Evolutionary conservation across 1,140 invertebrate genomes (phyloP).

Genomic region (Heliconius hermathena): DNA sequence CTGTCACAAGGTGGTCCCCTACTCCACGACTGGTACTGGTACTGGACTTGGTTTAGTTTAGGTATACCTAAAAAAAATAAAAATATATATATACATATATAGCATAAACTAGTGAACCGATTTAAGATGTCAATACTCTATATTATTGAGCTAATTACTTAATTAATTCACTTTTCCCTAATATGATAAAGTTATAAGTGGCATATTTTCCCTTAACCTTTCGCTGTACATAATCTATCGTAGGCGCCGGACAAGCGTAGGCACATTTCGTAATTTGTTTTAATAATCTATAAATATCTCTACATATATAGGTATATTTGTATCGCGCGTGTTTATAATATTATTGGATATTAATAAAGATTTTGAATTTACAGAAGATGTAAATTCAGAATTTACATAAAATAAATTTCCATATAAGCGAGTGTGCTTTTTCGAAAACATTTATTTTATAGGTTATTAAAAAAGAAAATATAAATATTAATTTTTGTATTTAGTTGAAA

Average conservation of each 20-base stretch:
- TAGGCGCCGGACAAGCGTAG: slow-evolving; percentile 55
- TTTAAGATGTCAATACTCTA: no score
- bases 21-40: no score
- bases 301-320: not conserved
- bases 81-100: no score
- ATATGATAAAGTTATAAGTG: no score
- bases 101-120: no score
- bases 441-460: not conserved
- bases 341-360: no score
- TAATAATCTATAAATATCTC: not conserved
- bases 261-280: slow-evolving; percentile 18
- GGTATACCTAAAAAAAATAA: no score
- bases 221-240: slow-evolving; percentile 12
- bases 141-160: not conserved
- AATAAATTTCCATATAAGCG: not conserved
- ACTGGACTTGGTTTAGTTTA: no score
- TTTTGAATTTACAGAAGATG: not conserved
- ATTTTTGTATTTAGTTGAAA: not conserved
- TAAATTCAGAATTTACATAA: no score
- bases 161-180: slow-evolving; percentile 28
- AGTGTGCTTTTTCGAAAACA: not conserved
- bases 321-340: not conserved
- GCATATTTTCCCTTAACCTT: slow-evolving; percentile 14
- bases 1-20: no score
- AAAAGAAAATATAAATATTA: not conserved